A percentile compares a stretch with the other conserved stretches of the same genome.
Conservation (phyloP, 2,888 invertebrate species). For the Drosophila rellima region DNA sequence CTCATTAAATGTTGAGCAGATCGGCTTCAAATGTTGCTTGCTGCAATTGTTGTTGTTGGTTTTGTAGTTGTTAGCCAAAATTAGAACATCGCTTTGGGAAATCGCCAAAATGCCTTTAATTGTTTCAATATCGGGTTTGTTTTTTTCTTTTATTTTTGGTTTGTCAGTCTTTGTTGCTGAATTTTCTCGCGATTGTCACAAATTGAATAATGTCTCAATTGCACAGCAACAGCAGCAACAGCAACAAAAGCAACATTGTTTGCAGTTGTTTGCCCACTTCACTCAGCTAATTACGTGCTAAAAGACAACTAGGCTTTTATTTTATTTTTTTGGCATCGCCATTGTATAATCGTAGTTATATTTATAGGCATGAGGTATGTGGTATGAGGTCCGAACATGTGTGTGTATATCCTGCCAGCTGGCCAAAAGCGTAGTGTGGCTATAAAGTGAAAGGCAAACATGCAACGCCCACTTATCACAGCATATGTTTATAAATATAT, state of each 20-base stretch:
- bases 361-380: constrained; percentile 4
- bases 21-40: constrained; percentile 65
- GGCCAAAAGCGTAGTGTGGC: constrained; percentile 23
- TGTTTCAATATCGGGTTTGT: constrained; percentile 52
- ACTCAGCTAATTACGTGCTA: constrained; percentile 55
- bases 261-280: constrained; percentile 65
- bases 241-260: constrained; percentile 59
- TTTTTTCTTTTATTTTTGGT: constrained; percentile 17
- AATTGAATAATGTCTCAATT: constrained; percentile 80
- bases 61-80: constrained; percentile 54
- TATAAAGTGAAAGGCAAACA: constrained; percentile 72
- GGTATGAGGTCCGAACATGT: not conserved
- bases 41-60: constrained; percentile 54
- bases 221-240: constrained; percentile 34
- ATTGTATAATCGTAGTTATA: constrained; percentile 62
- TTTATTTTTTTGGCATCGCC: constrained; percentile 20
- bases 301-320: constrained; percentile 26
- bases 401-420: constrained; percentile 53
- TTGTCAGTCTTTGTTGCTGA: constrained; percentile 30
- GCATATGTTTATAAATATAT: constrained; percentile 6
- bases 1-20: constrained; percentile 61
- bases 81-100: constrained; percentile 79
- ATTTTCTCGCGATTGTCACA: constrained; percentile 77
- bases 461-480: constrained; percentile 74
- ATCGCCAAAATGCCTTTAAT: constrained; percentile 69